phyloP scores from a whole-genome alignment of 2,888 invertebrate genomes.

The Drosophila infuscata region DNA sequence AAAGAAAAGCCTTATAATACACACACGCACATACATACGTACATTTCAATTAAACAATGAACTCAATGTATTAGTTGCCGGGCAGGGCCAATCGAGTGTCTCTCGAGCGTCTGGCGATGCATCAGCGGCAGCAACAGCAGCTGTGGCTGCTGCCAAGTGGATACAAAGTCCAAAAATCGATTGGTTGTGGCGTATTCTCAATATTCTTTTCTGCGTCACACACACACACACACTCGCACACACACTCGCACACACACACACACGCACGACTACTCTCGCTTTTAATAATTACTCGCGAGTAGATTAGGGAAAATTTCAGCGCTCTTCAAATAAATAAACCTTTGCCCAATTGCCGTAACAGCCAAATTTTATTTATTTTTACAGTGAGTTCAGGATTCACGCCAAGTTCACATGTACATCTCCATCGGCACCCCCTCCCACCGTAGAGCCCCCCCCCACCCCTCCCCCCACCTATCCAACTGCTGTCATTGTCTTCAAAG shows the following conservation, averaged over 20 bases:
- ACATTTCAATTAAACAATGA: slow-evolving; percentile 33
- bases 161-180: slow-evolving; percentile 51
- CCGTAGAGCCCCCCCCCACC: not conserved
- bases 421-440: not conserved
- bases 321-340: slow-evolving; percentile 10
- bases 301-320: slow-evolving; percentile 36
- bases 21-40: not conserved
- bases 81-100: slow-evolving; percentile 31
- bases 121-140: slow-evolving; percentile 17
- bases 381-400: slow-evolving; percentile 50
- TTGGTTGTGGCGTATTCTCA: slow-evolving; percentile 38
- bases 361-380: slow-evolving; percentile 37
- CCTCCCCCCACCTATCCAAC: not conserved
- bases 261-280: slow-evolving; percentile 12
- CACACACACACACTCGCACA: not conserved
- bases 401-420: slow-evolving; percentile 59
- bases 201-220: slow-evolving; percentile 53
- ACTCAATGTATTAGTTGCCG: slow-evolving; percentile 33
- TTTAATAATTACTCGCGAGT: slow-evolving; percentile 12
- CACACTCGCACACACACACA: not conserved
- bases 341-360: slow-evolving; percentile 16
- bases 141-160: slow-evolving; percentile 22
- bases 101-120: slow-evolving; percentile 38
- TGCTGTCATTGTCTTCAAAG: not conserved
- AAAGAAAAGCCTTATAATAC: slow-evolving; percentile 8